Conservation (phyloP, 2,797 vertebrate species). For the Syngnathus rostellatus region DNA sequence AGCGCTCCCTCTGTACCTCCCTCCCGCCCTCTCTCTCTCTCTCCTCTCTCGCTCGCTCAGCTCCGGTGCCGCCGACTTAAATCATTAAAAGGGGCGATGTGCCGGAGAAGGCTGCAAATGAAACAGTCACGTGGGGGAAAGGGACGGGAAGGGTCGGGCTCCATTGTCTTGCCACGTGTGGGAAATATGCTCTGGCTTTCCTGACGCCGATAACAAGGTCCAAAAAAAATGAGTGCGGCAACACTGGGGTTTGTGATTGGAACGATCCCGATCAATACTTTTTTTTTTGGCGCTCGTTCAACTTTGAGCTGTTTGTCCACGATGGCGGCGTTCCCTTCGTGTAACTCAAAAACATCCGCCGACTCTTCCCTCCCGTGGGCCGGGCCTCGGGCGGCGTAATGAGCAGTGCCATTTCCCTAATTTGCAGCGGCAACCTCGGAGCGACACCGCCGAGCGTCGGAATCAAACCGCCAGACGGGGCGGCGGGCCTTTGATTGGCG, state of each 20-base stretch:
- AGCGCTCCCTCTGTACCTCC: slow-evolving; percentile 58
- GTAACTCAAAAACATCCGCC: slow-evolving; percentile 64
- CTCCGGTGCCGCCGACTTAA: slow-evolving; percentile 79
- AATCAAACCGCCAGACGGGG: slow-evolving; percentile 69
- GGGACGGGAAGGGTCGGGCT: slow-evolving; percentile 33
- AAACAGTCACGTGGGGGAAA: slow-evolving; percentile 51
- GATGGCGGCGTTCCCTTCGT: slow-evolving; percentile 20
- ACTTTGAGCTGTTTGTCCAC: too few relatives aligned
- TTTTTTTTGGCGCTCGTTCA: not conserved
- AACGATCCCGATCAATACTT: too few relatives aligned
- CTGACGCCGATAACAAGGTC: not conserved
- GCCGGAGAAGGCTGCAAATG: slow-evolving; percentile 73
- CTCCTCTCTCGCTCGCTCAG: slow-evolving; percentile 43
- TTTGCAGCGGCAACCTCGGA: slow-evolving; percentile 61
- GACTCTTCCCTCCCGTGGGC: slow-evolving; percentile 55
- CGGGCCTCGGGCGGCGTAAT: slow-evolving; percentile 63
- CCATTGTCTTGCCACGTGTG: slow-evolving; percentile 21
- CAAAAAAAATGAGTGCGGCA: not conserved
- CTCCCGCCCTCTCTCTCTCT: slow-evolving; percentile 46
- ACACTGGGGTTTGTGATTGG: not conserved
- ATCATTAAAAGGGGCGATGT: slow-evolving; percentile 79
- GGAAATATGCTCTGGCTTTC: not conserved
- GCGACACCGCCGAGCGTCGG: slow-evolving; percentile 51
- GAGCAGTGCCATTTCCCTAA: slow-evolving; percentile 69
- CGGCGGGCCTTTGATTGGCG: slow-evolving; percentile 69